Percentiles rank a stretch among this genome's conserved stretches.
These are phyloP conservation scores for Medauroidea extradentata DNA, from an alignment of 1,140 invertebrate genomes.

Conservation along the genomic window DNA sequence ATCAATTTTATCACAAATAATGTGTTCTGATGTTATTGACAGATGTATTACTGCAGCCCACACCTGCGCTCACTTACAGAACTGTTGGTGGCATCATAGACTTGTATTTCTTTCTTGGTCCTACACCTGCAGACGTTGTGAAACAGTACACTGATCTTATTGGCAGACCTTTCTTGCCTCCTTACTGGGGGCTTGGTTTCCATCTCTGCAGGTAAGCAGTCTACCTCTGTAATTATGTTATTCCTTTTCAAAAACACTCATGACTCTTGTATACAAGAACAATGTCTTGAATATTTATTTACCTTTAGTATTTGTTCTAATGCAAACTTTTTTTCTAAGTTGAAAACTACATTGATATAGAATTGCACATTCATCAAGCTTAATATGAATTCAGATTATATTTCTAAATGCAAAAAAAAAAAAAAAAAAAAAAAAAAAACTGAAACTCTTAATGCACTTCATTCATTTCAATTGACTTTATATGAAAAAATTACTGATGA, in stretches of 20 bases:
- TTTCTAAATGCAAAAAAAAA: too few species aligned
- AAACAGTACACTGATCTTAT: constrained; percentile 70
- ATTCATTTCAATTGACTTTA: too few species aligned
- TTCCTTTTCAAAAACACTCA: constrained; percentile 1
- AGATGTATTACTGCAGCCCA: constrained; percentile 73
- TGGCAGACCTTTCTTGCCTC: constrained; percentile 75
- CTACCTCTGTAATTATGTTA: too few species aligned
- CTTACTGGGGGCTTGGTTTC: constrained; percentile 84
- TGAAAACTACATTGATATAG: too few species aligned
- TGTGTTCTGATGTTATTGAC: too few species aligned
- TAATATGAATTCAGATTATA: too few species aligned
- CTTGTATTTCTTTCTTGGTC: constrained; percentile 69
- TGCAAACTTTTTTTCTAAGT: constrained; percentile 47
- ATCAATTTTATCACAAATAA: too few species aligned
- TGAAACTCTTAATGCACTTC: too few species aligned
- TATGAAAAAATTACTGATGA: too few species aligned
- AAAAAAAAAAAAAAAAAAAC: too few species aligned
- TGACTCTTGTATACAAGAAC: constrained; percentile 9
- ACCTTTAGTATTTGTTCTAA: constrained; percentile 2
- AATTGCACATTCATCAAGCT: too few species aligned
- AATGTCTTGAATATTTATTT: constrained; percentile 12
- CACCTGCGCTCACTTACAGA: constrained; percentile 69
- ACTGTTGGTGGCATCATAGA: constrained; percentile 73
- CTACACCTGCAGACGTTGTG: constrained; percentile 63
- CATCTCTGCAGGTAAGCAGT: constrained; percentile 78